Evolutionary conservation across 1,140 invertebrate genomes (phyloP).

Genomic region (Gerris buenoi): DNA sequence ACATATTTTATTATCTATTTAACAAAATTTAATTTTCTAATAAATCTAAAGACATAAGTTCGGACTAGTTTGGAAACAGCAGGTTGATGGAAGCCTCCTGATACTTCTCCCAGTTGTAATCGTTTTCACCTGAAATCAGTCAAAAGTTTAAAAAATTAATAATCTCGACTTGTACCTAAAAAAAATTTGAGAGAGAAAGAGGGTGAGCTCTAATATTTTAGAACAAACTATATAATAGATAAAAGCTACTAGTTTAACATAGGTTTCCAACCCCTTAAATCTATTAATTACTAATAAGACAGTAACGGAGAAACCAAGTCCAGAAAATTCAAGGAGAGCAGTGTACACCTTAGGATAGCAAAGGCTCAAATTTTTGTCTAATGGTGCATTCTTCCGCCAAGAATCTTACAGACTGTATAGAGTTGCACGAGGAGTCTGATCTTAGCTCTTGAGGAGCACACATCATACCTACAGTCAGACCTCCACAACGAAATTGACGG

Average conservation of each 20-base stretch:
- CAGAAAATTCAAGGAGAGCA: too few relatives aligned
- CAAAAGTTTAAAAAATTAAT: background rate
- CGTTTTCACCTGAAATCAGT: slow-evolving; percentile 16
- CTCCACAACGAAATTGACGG: too few relatives aligned
- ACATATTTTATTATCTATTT: too few relatives aligned
- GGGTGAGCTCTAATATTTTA: background rate
- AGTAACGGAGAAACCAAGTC: background rate
- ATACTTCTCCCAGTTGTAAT: slow-evolving; percentile 14
- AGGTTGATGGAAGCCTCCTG: slow-evolving; percentile 11
- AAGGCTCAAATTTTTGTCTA: too few relatives aligned
- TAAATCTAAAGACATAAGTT: too few relatives aligned
- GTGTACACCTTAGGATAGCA: too few relatives aligned
- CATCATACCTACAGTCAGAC: too few relatives aligned
- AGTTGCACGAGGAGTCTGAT: too few relatives aligned
- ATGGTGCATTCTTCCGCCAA: too few relatives aligned
- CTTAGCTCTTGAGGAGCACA: too few relatives aligned
- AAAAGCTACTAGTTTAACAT: background rate
- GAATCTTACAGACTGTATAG: too few relatives aligned
- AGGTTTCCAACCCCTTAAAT: background rate
- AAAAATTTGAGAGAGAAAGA: background rate
- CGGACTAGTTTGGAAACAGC: slow-evolving; percentile 1
- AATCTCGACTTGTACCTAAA: background rate
- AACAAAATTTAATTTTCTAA: too few relatives aligned
- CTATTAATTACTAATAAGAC: background rate
- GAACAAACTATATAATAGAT: background rate